Base-by-base conservation (phyloP, 1,140 invertebrate genomes). In the Euura saliciscinereae region DNA sequence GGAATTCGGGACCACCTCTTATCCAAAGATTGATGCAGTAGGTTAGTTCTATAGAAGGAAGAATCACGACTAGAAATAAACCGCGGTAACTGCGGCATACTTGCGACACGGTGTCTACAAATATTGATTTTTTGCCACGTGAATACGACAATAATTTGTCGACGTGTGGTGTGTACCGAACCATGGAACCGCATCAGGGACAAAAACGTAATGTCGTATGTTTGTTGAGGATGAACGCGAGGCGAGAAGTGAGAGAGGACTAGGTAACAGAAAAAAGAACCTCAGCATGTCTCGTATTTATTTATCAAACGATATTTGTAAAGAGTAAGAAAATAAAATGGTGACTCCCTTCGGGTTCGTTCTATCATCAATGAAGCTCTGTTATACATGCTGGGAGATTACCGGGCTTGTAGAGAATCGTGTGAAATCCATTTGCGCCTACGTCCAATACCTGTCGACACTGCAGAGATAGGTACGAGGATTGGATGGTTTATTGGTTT, bases 141-240 rank as follows among this genome's bases (percentile, higher is more conserved):
- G 77, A 76, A 79, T 78, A 80, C 75, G 79, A 81, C 78, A 78
- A 82, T 80, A 76, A 83, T 83, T 83, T 81, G 80, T 79, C 80
- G 78, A 77, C 80, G 73, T 74, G 51, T 73, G 69, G 68, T 72
- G 45, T 59, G 46, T 43, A 45, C 65, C 65, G 71, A 5, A 69
- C 66, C 45, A 28, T 51, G 11, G 46, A 68, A 6, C 45, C 28
- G 28, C 28, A 28, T 28, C 28, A 28, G 66, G 68, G 44, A 68
- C 67, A 67, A 13, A 71, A 70, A 68, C 43, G 64, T 46, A 70
- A 64, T 70, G 42, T 71, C 44, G 13, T n/a, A 71, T 72, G 76
- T 65, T 77, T 66, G 69, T 70, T 66, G 65, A 77, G 73, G 69
- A 66, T 8, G 3, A 67, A 44, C 8, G 42, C 66, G 66, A 42